A percentile compares a stretch with the other conserved stretches of the same genome.
Conservation (phyloP, 2,888 invertebrate species). For the Nezara viridula region DNA sequence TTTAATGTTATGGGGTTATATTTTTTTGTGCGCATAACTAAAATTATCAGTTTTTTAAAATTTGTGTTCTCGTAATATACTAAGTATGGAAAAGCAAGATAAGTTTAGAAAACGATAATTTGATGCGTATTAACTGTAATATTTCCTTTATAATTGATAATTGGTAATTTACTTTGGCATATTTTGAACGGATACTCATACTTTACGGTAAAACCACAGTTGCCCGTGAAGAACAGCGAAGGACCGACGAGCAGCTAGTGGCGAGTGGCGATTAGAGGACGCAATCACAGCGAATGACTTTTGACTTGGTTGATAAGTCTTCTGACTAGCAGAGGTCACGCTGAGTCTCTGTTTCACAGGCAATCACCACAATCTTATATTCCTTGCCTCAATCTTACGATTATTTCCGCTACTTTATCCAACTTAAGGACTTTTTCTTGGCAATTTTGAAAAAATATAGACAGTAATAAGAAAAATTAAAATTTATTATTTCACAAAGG, state of each 20-base stretch:
- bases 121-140: too few relatives aligned
- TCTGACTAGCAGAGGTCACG: background rate
- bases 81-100: too few relatives aligned
- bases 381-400: background rate
- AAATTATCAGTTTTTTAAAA: too few relatives aligned
- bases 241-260: background rate
- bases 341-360: background rate
- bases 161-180: too few relatives aligned
- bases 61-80: too few relatives aligned
- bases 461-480: too few relatives aligned
- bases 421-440: background rate
- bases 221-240: background rate
- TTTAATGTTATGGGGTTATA: too few relatives aligned
- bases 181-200: background rate
- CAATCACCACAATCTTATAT: background rate
- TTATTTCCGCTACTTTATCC: background rate
- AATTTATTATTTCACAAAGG: too few relatives aligned
- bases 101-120: too few relatives aligned
- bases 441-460: too few relatives aligned
- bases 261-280: background rate
- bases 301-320: background rate
- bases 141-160: too few relatives aligned
- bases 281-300: conserved; percentile 17
- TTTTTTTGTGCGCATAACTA: too few relatives aligned
- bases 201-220: background rate